Evolutionary conservation across 2,113 vertebrate species (phyloP).

Genomic region (Catagonus wagneri): DNA sequence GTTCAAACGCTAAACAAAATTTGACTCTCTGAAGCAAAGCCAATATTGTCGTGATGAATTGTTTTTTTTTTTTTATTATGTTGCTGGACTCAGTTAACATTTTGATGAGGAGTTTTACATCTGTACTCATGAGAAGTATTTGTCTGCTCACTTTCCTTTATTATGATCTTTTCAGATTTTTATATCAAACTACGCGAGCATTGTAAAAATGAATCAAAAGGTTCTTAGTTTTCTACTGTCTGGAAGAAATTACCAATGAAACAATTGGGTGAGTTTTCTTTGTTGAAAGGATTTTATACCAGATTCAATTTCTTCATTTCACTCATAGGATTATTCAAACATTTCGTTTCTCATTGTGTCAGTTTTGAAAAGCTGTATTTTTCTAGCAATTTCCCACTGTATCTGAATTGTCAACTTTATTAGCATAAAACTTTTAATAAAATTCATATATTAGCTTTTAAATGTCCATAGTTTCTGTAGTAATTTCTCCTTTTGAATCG

Average conservation of each 20-base stretch:
- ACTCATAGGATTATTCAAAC: background rate
- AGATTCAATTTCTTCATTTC: background rate
- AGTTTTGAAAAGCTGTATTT: background rate
- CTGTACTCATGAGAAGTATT: background rate
- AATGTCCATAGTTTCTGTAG: background rate
- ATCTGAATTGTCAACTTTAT: background rate
- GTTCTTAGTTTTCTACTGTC: background rate
- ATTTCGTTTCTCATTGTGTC: background rate
- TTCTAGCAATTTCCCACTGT: background rate
- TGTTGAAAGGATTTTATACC: background rate
- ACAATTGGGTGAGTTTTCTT: background rate
- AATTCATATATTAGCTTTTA: background rate
- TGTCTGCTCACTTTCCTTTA: background rate
- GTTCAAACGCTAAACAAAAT: background rate
- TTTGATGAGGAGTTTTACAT: background rate
- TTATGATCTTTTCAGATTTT: background rate
- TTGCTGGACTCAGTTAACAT: background rate
- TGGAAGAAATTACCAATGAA: background rate
- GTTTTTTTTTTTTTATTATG: background rate
- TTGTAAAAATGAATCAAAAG: background rate
- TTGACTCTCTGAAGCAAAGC: background rate
- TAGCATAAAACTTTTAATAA: background rate
- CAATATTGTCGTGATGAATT: background rate
- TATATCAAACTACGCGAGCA: background rate
- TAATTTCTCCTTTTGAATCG: background rate